Evolutionary conservation across 2,888 invertebrate genomes (phyloP).

Genomic region (Chouioia cunea): DNA sequence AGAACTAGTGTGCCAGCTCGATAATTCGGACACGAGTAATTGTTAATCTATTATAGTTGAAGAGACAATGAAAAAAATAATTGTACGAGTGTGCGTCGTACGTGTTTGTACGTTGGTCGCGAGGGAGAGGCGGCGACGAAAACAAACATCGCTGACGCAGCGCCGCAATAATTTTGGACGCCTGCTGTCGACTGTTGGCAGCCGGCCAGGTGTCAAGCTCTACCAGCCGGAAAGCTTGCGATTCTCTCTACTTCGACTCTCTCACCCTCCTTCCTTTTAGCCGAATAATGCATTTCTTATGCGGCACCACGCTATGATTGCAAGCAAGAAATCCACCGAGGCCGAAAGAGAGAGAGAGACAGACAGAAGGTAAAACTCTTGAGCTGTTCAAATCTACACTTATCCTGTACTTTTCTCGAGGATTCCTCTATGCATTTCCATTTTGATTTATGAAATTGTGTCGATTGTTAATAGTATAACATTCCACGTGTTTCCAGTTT

Average conservation of each 20-base stretch:
- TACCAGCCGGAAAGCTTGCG: background rate
- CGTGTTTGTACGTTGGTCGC: background rate
- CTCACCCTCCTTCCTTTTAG: slow-evolving; percentile 2
- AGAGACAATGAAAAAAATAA: background rate
- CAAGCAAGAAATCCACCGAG: background rate
- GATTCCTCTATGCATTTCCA: too few species aligned
- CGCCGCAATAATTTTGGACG: slow-evolving; percentile 64
- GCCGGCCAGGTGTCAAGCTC: background rate
- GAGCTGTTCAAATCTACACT: background rate
- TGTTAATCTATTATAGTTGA: slow-evolving; percentile 21
- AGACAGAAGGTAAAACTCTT: too few species aligned
- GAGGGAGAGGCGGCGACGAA: slow-evolving; percentile 50
- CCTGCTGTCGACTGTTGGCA: slow-evolving; percentile 60
- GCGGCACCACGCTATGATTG: background rate
- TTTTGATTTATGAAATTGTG: too few species aligned
- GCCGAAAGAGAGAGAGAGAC: background rate
- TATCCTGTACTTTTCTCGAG: too few species aligned
- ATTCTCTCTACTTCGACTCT: background rate
- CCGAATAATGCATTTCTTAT: slow-evolving; percentile 19
- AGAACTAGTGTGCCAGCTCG: too few species aligned
- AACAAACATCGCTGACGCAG: slow-evolving; percentile 65
- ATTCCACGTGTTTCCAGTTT: too few species aligned
- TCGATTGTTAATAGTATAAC: too few species aligned
- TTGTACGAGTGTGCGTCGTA: slow-evolving; percentile 12
- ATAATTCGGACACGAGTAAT: slow-evolving; percentile 14